Evolutionary conservation across 2,113 vertebrate species (phyloP), one percentile per base, ranked within the genome.

Genomic region (Dicrurus megarhynchus): DNA sequence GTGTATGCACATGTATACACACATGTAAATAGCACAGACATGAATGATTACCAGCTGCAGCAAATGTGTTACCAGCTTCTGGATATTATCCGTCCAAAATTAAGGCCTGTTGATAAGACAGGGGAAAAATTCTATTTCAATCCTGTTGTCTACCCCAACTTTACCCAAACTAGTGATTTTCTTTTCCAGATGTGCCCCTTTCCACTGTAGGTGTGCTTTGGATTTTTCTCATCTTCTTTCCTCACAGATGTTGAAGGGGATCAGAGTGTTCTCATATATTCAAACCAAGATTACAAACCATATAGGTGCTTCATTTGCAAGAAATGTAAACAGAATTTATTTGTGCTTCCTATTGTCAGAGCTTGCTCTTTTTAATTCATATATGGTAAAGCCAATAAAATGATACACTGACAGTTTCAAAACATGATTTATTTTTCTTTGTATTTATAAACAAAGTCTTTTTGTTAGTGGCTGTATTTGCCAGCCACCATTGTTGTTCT

Each of bases 1-100:
- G 4, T 42, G 3, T n/a, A 22, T 49, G 33, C 26, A 42, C 41
- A 3, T 22, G 16, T 53, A 16, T 3, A 1, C 13, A 42, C 4
- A 6, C 6, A 9, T 23, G 49, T 68, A 71, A 71, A 56, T 6
- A 19, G 14, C 23, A 68, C 12, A 33, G 33, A 50, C 13, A 7
- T 13, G 21, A 77, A 30, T 55, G 11, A 41, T 74, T 44, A 56
- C 4, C 4, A 47, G 13, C 33, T 63, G 63, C 39, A 73, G 63
- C 53, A 80, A 24, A 60, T 26, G 14, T 67, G 7, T 61, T 74
- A 78, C n/a, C 7, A 7, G 10, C 30, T 39, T 10, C 67, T 63
- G 44, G 17, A 10, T 26, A 7, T 1, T 24, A 47, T 49, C 63
- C 56, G 3, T 69, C 13, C 13, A 27, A 73, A 68, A 52, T 76